These are phyloP conservation scores for Porites australiensis DNA, from an alignment of 64 coral and sea anemone species.

Conservation along the genomic window DNA sequence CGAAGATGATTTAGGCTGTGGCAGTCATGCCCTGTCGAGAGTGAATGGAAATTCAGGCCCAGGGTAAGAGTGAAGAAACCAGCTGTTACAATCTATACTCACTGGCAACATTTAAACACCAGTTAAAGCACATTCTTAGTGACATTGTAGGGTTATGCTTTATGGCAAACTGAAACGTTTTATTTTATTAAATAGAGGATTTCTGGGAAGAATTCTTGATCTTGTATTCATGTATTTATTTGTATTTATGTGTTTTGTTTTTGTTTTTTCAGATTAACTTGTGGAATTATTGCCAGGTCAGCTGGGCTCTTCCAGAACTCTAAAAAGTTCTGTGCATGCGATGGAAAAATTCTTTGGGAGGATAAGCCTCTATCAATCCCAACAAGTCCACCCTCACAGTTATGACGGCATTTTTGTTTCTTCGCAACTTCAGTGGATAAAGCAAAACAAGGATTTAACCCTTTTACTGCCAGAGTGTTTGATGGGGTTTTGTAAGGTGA, in stretches of 20 bases:
- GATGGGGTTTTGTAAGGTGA: too few relatives aligned
- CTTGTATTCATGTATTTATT: not conserved
- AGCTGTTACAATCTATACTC: too few relatives aligned
- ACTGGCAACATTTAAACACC: too few relatives aligned
- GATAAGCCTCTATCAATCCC: constrained; percentile 51
- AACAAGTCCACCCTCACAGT: constrained; percentile 33
- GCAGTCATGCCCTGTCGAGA: constrained; percentile 65
- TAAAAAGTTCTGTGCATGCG: constrained; percentile 98
- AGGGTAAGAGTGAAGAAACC: constrained; percentile 53
- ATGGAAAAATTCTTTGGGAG: constrained; percentile 90
- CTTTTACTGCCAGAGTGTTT: too few relatives aligned
- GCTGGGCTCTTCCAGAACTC: constrained; percentile 98
- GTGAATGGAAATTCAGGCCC: constrained; percentile 91
- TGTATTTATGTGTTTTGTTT: not conserved
- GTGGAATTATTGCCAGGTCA: constrained; percentile 97
- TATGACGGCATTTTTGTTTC: not conserved
- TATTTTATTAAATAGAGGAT: too few relatives aligned
- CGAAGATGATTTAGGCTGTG: constrained; percentile 92
- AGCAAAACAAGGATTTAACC: not conserved
- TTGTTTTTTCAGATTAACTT: constrained; percentile 72
- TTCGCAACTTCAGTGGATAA: not conserved
- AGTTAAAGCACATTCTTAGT: too few relatives aligned
- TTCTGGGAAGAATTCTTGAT: too few relatives aligned
- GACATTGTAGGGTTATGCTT: too few relatives aligned
- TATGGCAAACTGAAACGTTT: too few relatives aligned